These are phyloP conservation scores for Pempheris klunzingeri DNA, from an alignment of 2,797 vertebrate species.

Conservation along the genomic window DNA sequence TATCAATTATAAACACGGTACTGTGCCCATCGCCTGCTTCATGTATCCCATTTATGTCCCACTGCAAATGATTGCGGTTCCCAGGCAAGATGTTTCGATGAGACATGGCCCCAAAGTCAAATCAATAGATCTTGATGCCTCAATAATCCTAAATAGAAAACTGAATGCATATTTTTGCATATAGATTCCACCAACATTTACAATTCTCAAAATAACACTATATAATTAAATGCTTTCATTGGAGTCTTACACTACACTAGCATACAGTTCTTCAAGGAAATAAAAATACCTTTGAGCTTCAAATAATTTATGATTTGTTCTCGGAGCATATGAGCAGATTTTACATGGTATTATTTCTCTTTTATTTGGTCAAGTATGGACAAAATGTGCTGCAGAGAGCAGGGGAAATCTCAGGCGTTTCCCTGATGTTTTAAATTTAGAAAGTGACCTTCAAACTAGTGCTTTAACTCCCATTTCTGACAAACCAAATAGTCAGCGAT, in stretches of 20 bases:
- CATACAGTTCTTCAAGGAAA: slow-evolving; percentile 1
- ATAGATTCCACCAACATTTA: neutral
- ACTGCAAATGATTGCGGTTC: slow-evolving; percentile 28
- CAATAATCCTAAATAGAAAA: slow-evolving; percentile 40
- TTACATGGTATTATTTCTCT: slow-evolving; percentile 51
- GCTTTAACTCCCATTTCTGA: slow-evolving; percentile 13
- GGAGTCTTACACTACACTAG: neutral
- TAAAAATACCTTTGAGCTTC: slow-evolving; percentile 14
- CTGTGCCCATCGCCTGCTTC: slow-evolving; percentile 29
- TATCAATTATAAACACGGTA: slow-evolving; percentile 80
- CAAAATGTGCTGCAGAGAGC: slow-evolving; percentile 18
- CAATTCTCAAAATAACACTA: slow-evolving; percentile 11
- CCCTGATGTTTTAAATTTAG: slow-evolving; percentile 32
- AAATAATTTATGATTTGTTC: slow-evolving; percentile 54
- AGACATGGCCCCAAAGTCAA: slow-evolving; percentile 8
- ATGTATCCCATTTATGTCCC: slow-evolving; percentile 48
- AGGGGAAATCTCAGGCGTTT: slow-evolving; percentile 22
- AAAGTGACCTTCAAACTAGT: slow-evolving; percentile 39
- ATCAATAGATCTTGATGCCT: slow-evolving; percentile 46
- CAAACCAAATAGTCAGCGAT: neutral
- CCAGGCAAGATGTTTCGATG: slow-evolving; percentile 27
- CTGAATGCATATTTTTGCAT: slow-evolving; percentile 24
- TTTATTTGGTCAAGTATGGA: slow-evolving; percentile 34
- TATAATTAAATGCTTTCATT: slow-evolving; percentile 11
- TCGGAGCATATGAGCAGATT: slow-evolving; percentile 30